Evolutionary conservation across 2,888 invertebrate genomes (phyloP).

Genomic region (Gastrophysa polygoni): DNA sequence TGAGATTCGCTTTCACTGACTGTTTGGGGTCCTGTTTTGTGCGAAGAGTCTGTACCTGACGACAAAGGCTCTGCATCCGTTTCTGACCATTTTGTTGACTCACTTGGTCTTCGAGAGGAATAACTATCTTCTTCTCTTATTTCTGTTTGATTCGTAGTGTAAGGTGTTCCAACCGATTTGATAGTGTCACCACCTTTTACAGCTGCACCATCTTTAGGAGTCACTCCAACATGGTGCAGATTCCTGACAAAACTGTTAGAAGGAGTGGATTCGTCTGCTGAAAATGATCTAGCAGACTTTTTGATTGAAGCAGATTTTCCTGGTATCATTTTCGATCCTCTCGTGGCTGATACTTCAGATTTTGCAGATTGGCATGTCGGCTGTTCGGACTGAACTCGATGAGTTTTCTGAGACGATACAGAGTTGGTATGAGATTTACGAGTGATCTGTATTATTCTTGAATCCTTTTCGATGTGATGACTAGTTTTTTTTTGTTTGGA

Average conservation of each 20-base stretch:
- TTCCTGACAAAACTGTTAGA: not conserved
- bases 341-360: not conserved
- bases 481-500: not conserved
- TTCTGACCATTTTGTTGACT: conserved; percentile 49
- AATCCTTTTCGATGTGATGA: no score
- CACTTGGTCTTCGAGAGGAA: conserved; percentile 31
- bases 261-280: not conserved
- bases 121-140: conserved; percentile 5
- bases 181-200: conserved; percentile 4
- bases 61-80: conserved; percentile 52
- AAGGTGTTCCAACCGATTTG: not conserved
- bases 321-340: no score
- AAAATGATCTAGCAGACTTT: no score
- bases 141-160: not conserved
- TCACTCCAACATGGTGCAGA: not conserved
- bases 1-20: conserved; percentile 48
- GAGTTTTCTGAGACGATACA: no score
- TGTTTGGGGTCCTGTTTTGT: conserved; percentile 44
- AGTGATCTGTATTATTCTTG: no score
- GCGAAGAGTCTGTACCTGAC: conserved; percentile 52
- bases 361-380: not conserved
- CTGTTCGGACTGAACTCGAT: no score
- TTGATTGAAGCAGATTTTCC: no score
- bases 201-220: not conserved
- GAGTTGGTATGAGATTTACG: no score